Conservation (phyloP, 2,888 invertebrate species). For the Tachystola acroxantha region DNA sequence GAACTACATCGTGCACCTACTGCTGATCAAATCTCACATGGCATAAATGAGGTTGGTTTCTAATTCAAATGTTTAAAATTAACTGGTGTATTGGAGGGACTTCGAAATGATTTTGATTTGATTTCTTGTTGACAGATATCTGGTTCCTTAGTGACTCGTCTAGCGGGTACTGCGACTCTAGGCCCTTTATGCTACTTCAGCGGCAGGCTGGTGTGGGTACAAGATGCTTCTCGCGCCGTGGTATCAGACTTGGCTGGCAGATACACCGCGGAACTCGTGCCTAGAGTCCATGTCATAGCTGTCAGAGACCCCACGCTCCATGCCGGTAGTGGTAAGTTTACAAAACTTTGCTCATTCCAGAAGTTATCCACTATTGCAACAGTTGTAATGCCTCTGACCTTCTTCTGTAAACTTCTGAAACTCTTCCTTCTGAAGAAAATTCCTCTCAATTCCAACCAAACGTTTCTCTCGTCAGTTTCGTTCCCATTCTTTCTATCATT, state of each 20-base stretch:
- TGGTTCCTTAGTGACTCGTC: constrained; percentile 52
- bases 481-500: too few species aligned
- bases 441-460: too few species aligned
- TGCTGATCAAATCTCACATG: constrained; percentile 72
- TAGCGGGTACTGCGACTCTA: constrained; percentile 71
- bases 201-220: constrained; percentile 90
- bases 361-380: too few species aligned
- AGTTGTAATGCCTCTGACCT: too few species aligned
- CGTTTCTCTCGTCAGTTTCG: too few species aligned
- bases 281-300: constrained; percentile 82
- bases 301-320: constrained; percentile 85
- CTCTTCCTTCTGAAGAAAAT: too few species aligned
- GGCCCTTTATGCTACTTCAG: constrained; percentile 90
- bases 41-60: constrained; percentile 49
- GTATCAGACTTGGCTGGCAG: constrained; percentile 86
- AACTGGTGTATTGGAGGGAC: too few species aligned
- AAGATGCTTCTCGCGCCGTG: constrained; percentile 84
- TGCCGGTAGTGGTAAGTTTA: constrained; percentile 72
- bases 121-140: constrained; percentile 39
- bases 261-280: constrained; percentile 84
- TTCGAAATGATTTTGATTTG: too few species aligned
- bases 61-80: not conserved
- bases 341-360: too few species aligned
- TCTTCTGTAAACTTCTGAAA: too few species aligned
- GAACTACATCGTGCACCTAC: constrained; percentile 85